Conservation (phyloP, 2,797 vertebrate species). For the Spheniscus humboldti region DNA sequence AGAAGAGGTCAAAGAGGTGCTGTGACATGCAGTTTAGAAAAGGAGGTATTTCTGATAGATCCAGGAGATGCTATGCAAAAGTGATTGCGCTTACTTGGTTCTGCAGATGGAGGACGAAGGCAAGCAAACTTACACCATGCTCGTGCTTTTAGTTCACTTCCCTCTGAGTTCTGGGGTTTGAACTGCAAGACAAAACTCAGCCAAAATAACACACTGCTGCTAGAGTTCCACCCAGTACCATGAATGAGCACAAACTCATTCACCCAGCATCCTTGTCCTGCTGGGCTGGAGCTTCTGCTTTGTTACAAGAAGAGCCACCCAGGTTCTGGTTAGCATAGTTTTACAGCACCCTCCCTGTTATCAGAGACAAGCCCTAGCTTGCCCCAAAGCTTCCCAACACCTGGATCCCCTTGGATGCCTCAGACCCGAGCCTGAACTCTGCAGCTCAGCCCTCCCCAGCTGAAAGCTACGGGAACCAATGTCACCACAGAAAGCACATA, state of each 20-base stretch:
- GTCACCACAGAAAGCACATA: background rate
- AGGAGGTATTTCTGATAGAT: background rate
- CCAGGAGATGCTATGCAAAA: background rate
- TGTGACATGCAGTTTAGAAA: background rate
- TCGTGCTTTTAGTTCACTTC: background rate
- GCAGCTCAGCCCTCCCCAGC: background rate
- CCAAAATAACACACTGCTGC: background rate
- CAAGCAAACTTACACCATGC: background rate
- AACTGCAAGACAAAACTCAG: conserved; percentile 8
- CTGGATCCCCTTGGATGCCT: background rate
- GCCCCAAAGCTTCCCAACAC: background rate
- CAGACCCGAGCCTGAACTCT: background rate
- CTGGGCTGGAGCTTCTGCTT: background rate
- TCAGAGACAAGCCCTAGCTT: background rate
- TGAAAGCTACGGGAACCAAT: background rate
- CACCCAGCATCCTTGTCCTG: background rate
- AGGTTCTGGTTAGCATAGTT: background rate
- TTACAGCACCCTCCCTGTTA: background rate
- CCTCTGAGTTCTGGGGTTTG: background rate
- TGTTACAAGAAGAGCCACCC: conserved; percentile 3
- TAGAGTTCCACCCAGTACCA: background rate
- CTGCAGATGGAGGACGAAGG: background rate
- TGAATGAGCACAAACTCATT: background rate
- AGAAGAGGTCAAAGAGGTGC: background rate
- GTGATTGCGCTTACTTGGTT: background rate